Evolutionary conservation across 2,113 vertebrate species (phyloP).

Genomic region (Edolisoma coerulescens): DNA sequence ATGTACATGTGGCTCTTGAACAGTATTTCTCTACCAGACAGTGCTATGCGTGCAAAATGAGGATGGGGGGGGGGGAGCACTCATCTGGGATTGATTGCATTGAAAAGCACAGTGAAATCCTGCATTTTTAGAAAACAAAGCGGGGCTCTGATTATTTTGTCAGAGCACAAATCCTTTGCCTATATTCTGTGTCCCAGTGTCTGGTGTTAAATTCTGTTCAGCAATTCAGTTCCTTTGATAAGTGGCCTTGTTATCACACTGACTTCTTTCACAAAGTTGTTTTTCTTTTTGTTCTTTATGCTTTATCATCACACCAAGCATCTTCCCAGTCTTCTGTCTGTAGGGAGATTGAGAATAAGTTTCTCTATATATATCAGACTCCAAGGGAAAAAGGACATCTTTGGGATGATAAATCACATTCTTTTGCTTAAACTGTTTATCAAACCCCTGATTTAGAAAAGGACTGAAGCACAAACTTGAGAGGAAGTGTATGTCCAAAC

Average conservation of each 20-base stretch:
- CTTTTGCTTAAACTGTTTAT: not conserved
- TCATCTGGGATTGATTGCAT: not conserved
- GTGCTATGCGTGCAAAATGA: not conserved
- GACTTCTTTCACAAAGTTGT: not conserved
- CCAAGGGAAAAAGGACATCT: not conserved
- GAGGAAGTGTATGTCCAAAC: not conserved
- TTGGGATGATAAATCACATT: not conserved
- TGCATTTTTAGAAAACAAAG: not conserved
- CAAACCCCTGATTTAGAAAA: not conserved
- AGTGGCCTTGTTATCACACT: not conserved
- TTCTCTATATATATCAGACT: not conserved
- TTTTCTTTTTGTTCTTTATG: not conserved
- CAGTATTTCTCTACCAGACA: not conserved
- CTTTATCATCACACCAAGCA: not conserved
- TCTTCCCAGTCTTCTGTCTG: not conserved
- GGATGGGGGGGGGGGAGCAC: rapidly evolving
- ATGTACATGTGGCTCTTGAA: not conserved
- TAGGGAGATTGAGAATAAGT: not conserved
- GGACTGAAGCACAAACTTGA: not conserved
- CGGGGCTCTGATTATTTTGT: not conserved
- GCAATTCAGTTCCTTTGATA: not conserved
- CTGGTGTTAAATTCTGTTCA: not conserved
- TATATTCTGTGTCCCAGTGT: not conserved
- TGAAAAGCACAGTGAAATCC: not conserved
- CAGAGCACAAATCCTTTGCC: not conserved